phyloP scores from a whole-genome alignment of 2,113 vertebrate species.

The Hylia prasina region DNA sequence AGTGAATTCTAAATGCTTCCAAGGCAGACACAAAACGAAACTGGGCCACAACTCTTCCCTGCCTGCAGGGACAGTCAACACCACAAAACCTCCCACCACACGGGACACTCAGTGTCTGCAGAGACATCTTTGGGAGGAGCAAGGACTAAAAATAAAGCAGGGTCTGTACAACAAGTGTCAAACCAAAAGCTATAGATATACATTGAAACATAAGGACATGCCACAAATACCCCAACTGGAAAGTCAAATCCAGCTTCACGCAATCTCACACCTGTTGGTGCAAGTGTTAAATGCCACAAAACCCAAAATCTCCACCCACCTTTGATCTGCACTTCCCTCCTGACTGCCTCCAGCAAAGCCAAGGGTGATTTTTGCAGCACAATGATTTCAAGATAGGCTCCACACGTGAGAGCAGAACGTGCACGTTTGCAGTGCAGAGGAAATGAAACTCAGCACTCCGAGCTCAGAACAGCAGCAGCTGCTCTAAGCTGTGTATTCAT shows the following conservation, averaged over 20 bases:
- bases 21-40: not conserved
- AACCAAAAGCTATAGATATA: not conserved
- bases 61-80: not conserved
- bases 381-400: not conserved
- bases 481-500: not conserved
- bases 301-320: not conserved
- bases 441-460: not conserved
- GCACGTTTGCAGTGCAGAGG: not conserved
- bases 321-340: not conserved
- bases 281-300: not conserved
- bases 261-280: not conserved
- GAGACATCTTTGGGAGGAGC: not conserved
- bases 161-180: not conserved
- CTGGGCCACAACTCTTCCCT: not conserved
- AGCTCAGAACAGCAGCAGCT: not conserved
- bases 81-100: not conserved
- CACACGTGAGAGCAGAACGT: not conserved
- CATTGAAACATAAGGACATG: not conserved
- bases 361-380: rapidly evolving
- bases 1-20: not conserved
- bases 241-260: not conserved
- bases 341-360: not conserved
- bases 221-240: not conserved
- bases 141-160: not conserved
- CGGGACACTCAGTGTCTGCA: not conserved